A percentile compares a stretch with the other conserved stretches of the same genome.
Evolutionary conservation across 2,797 vertebrate genomes (phyloP).

Genomic region (Australoheros facetus): DNA sequence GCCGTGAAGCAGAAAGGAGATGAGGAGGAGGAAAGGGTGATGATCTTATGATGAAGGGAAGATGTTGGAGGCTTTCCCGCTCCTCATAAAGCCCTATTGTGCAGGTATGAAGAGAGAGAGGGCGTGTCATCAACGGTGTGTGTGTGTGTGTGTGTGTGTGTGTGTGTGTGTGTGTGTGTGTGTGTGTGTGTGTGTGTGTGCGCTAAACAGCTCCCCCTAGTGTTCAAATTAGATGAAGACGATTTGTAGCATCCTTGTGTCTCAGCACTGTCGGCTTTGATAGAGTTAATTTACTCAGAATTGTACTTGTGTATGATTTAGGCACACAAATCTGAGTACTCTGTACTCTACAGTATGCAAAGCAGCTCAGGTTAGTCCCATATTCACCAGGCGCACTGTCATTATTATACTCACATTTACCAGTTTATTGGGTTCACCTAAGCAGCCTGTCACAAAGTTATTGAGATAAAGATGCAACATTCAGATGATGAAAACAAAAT

Average conservation of each 20-base stretch:
- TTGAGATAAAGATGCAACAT: neutral
- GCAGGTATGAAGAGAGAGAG: constrained; percentile 23
- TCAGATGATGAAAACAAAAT: neutral
- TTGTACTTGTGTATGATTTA: neutral
- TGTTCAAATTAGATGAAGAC: constrained; percentile 3
- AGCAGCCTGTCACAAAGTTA: neutral
- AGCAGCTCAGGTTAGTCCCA: too few relatives aligned
- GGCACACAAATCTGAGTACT: neutral
- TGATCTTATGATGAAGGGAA: constrained; percentile 51
- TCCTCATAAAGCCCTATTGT: constrained; percentile 71
- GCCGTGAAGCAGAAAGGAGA: neutral
- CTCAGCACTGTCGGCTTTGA: neutral
- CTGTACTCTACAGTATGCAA: too few relatives aligned
- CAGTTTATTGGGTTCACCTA: too few relatives aligned
- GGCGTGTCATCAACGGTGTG: constrained; percentile 36
- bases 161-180: too few relatives aligned
- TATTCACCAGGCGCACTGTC: neutral
- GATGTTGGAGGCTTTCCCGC: constrained; percentile 34
- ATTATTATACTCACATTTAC: too few relatives aligned
- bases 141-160: neutral
- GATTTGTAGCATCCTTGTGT: neutral
- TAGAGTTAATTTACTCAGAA: neutral
- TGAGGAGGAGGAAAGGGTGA: constrained; percentile 21
- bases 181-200: neutral
- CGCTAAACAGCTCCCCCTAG: constrained; percentile 45